Evolutionary conservation across 2,888 invertebrate genomes (phyloP).

Genomic region (Trisateles emortualis): DNA sequence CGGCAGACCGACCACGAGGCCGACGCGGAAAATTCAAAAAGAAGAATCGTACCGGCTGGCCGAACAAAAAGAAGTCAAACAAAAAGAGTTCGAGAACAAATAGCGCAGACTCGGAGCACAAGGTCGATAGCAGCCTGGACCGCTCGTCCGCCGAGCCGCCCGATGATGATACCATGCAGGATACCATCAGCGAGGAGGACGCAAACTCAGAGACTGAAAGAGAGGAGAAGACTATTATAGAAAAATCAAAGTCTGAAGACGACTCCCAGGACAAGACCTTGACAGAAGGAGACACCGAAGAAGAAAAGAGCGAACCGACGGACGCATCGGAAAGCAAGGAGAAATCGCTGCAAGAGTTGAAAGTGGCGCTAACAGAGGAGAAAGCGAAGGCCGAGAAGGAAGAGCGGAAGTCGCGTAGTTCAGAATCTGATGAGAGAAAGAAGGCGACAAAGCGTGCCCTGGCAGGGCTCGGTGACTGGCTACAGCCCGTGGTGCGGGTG

Average conservation of each 20-base stretch:
- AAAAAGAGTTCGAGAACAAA: slow-evolving; percentile 69
- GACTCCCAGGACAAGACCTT: slow-evolving; percentile 48
- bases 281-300: slow-evolving; percentile 23
- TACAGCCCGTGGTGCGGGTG: slow-evolving; percentile 90
- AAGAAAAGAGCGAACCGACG: slow-evolving; percentile 33
- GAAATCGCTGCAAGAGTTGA: slow-evolving; percentile 58
- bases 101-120: slow-evolving; percentile 62
- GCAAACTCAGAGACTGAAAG: slow-evolving; percentile 57
- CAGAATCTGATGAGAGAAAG: slow-evolving; percentile 65
- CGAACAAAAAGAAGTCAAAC: slow-evolving; percentile 81
- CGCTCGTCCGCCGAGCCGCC: slow-evolving; percentile 69
- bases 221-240: slow-evolving; percentile 47
- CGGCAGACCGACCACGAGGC: slow-evolving; percentile 60
- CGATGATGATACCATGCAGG: slow-evolving; percentile 70
- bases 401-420: slow-evolving; percentile 55
- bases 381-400: slow-evolving; percentile 59
- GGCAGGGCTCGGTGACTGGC: slow-evolving; percentile 71
- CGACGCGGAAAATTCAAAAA: slow-evolving; percentile 87
- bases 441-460: slow-evolving; percentile 67
- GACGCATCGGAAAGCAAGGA: slow-evolving; percentile 48
- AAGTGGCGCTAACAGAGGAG: slow-evolving; percentile 52
- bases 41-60: slow-evolving; percentile 95
- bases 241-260: slow-evolving; percentile 46
- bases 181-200: slow-evolving; percentile 70
- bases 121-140: slow-evolving; percentile 67